A percentile compares a stretch with the other conserved stretches of the same genome.
Conservation (phyloP, 1,140 invertebrate genomes). For the Aphaenogaster ashmeadi region DNA sequence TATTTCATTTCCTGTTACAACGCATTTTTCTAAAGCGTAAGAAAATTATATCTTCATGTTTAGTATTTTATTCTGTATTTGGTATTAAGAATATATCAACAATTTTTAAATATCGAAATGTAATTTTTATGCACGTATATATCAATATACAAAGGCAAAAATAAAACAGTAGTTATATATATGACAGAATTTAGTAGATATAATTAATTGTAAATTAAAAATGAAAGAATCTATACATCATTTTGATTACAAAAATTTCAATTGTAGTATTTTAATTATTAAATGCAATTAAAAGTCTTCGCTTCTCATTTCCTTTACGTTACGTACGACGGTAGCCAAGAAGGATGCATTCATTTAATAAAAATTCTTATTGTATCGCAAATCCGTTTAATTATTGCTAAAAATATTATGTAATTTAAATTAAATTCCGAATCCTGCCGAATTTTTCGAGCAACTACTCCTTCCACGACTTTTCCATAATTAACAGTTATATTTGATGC, state of each 20-base stretch:
- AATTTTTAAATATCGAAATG: not conserved
- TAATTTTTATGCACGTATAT: not conserved
- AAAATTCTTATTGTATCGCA: not conserved
- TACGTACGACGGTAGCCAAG: not conserved
- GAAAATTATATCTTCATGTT: not conserved
- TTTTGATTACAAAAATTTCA: not conserved
- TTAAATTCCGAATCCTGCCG: not conserved
- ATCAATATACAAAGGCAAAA: not conserved
- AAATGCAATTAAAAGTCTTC: not conserved
- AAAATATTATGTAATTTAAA: not conserved
- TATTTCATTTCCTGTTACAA: not conserved
- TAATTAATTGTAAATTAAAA: not conserved
- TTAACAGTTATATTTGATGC: not conserved
- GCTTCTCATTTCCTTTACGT: not conserved
- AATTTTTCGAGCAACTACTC: not conserved
- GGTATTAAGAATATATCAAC: not conserved
- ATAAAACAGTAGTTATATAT: not conserved
- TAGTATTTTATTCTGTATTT: not conserved
- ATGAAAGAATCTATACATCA: not conserved
- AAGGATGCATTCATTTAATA: not conserved
- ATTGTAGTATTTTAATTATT: not conserved
- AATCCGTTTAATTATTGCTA: slow-evolving; percentile 6
- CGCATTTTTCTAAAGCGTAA: not conserved
- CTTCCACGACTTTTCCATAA: not conserved
- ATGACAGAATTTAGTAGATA: slow-evolving; percentile 20